These are phyloP conservation scores for Acanthiza pusilla DNA, from an alignment of 2,797 vertebrate genomes.

Conservation along the genomic window DNA sequence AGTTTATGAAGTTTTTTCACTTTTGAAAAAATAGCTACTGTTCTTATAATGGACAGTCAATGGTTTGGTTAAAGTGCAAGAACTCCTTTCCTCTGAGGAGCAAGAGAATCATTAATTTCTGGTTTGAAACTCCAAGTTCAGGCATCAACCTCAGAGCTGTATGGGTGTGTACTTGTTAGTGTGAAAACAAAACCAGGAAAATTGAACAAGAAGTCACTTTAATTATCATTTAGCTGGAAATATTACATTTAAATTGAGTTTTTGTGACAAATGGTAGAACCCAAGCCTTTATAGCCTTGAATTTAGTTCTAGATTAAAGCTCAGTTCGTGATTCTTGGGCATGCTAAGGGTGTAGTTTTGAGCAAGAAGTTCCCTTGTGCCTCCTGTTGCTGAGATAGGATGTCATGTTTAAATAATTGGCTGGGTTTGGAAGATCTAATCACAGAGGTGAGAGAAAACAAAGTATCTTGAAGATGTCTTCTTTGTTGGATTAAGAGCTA, in stretches of 20 bases:
- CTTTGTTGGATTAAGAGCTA: not conserved
- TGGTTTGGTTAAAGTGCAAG: not conserved
- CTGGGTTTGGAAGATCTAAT: not conserved
- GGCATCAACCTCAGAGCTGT: not conserved
- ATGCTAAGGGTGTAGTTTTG: not conserved
- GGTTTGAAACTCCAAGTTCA: not conserved
- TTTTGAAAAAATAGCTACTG: not conserved
- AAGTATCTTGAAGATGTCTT: not conserved
- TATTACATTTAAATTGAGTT: not conserved
- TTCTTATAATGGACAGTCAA: not conserved
- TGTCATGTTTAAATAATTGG: constrained; percentile 23
- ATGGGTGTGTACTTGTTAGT: not conserved
- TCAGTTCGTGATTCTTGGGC: not conserved
- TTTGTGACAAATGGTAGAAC: not conserved
- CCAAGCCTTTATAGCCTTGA: not conserved
- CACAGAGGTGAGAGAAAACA: not conserved
- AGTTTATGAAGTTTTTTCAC: not conserved
- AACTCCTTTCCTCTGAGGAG: not conserved
- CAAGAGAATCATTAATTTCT: not conserved
- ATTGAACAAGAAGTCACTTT: not conserved
- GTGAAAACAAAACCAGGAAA: not conserved
- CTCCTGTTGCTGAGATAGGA: not conserved
- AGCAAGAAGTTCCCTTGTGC: not conserved
- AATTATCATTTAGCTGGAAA: not conserved
- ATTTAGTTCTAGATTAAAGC: not conserved